Base-by-base conservation (phyloP, 2,113 vertebrate species). In the Recurvirostra avosetta region DNA sequence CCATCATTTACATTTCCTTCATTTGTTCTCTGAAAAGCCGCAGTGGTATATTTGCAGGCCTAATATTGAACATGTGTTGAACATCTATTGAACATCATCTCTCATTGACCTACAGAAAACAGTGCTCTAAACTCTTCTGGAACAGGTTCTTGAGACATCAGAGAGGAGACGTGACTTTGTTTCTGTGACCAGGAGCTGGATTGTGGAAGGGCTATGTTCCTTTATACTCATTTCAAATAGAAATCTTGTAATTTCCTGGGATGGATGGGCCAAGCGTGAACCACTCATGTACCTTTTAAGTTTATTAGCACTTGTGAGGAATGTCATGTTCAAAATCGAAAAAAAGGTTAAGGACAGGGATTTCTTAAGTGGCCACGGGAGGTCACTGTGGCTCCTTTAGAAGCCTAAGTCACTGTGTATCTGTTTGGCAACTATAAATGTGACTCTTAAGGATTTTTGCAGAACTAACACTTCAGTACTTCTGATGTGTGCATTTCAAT, bases 381-480 rank as follows among this genome's bases (percentile, higher is more conserved):
- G 94, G 96, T 96, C 95, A 70, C 92, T 96, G 93, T 95, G 75
- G 19, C 68, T 97, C 81, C 67, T 91, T 74, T 10, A 55, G 88
- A 94, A 96, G 78, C 49, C 4, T 5, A 9, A 43, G 38, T 93
- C 47, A 8, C 29, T 2, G 8, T 92, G 18, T 77, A 14, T 74
- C 58, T 93, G 2, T 97, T 76, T 59, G 96, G 91, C 86, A 71
- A 82, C 55, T 55, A 56, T 18, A 88, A 94, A 96, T 77, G 53
- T 43, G 59, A 72, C 22, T 68, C 67, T 71, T 43, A 83, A 71
- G 68, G 41, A 67, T 58, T 72, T 63, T 55, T 77, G 49, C 74
- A n/a, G 61, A 95, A 53, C 68, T 94, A 90, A 85, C 75, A 47
- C 62, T 58, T 92, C 55, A 38, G 65, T 76, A 21, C 71, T 90